Evolutionary conservation across 2,113 vertebrate genomes (phyloP).

Genomic region (Neotragus pygmaeus): DNA sequence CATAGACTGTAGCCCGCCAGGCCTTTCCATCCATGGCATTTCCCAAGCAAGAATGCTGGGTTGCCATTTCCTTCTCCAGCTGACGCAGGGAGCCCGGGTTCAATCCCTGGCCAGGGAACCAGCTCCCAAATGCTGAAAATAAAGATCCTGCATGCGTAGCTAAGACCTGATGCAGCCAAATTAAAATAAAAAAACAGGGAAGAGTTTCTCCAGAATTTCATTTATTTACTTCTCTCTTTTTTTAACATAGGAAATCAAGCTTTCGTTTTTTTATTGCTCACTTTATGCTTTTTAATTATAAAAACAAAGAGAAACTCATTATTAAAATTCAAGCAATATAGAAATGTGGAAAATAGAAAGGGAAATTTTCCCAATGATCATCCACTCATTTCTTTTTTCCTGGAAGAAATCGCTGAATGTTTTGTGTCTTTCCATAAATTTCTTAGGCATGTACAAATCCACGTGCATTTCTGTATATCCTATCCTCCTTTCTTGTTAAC

Average conservation of each 20-base stretch:
- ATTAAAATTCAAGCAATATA: background rate
- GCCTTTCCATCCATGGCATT: background rate
- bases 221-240: background rate
- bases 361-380: background rate
- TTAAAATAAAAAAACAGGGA: background rate
- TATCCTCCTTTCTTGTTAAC: background rate
- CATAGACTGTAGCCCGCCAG: background rate
- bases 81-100: background rate
- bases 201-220: background rate
- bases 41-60: background rate
- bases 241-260: background rate
- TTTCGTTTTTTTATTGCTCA: slow-evolving; percentile 41
- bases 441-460: background rate
- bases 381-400: background rate
- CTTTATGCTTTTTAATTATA: slow-evolving; percentile 44
- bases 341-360: slow-evolving; percentile 1
- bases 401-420: background rate
- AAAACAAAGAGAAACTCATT: background rate
- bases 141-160: background rate
- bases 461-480: background rate
- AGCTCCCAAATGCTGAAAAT: background rate
- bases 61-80: background rate
- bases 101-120: background rate
- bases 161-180: background rate
- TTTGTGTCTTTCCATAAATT: background rate